Percentiles rank a stretch among this genome's conserved stretches.
Evolutionary conservation across 2,888 invertebrate species (phyloP).

Genomic region (Diaperis boleti): DNA sequence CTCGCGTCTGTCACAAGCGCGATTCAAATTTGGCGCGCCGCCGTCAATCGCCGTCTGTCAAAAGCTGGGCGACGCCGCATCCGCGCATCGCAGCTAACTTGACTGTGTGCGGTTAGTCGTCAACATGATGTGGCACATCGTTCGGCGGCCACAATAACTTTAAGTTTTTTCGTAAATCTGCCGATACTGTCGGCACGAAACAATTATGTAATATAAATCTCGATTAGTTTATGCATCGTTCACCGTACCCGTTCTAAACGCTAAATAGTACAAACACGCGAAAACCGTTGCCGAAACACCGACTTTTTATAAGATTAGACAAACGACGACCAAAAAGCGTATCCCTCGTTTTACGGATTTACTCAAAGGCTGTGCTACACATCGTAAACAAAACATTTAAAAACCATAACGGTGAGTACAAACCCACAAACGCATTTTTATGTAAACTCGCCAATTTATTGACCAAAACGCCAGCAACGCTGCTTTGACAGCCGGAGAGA

Average conservation of each 20-base stretch:
- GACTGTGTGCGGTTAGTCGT: slow-evolving; percentile 60
- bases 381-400: slow-evolving; percentile 54
- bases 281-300: slow-evolving; percentile 61
- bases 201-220: slow-evolving; percentile 65
- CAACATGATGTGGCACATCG: slow-evolving; percentile 69
- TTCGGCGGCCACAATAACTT: slow-evolving; percentile 66
- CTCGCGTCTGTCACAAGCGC: too few relatives aligned
- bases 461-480: slow-evolving; percentile 28
- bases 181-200: slow-evolving; percentile 63
- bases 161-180: slow-evolving; percentile 63
- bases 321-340: slow-evolving; percentile 54
- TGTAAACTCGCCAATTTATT: slow-evolving; percentile 20
- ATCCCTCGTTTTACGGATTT: slow-evolving; percentile 55
- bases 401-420: slow-evolving; percentile 52
- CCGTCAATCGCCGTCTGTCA: slow-evolving; percentile 44
- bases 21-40: too few relatives aligned
- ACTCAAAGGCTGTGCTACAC: slow-evolving; percentile 60
- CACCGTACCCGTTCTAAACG: slow-evolving; percentile 62
- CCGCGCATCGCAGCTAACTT: slow-evolving; percentile 43
- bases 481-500: slow-evolving; percentile 28
- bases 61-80: slow-evolving; percentile 37
- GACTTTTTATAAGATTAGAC: slow-evolving; percentile 53
- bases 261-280: slow-evolving; percentile 65
- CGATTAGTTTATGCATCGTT: slow-evolving; percentile 61
- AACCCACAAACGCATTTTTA: slow-evolving; percentile 18